Base-by-base conservation (phyloP, 1,140 invertebrate genomes). In the Rhysida immarginata region DNA sequence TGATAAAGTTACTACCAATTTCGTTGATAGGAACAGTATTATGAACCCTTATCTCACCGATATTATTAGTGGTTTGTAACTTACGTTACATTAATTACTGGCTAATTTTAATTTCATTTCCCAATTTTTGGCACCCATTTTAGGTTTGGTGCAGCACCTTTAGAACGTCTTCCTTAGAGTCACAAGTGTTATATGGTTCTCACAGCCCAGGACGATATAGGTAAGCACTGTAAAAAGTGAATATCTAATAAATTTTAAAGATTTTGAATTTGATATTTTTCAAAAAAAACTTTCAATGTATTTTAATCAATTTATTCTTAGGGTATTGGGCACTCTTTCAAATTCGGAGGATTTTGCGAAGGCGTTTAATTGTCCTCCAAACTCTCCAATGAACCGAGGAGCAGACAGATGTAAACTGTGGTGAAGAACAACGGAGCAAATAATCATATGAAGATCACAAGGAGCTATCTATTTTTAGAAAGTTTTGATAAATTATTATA, bases 291-390 rank as follows among this genome's bases (percentile, higher is more conserved):
- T 35, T 8, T 35, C 29, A 35, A 8, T 35, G 5, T 16, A 35
- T 8, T 35, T 35, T 35, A 16, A 35, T 35, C 29, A 35, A 35
- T 35, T 5, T 35, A 35, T 35, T 35, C 16, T 35, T 64, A 69
- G 74, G 52, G 70, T 75, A 13, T 69, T 72, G 54, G 74, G 74
- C 16, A 71, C 74, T 24, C 62, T 75, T 16, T 70, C 68, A 3
- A 76, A 76, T 58, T 70, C 71, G 23, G 60, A 64, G 21, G 65
- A 66, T n/a, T 74, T 74, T 60, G 63, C 69, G 11, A 56, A 63
- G 25, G 68, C 67, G 1, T 74, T 71, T 58, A 65, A 64, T 2
- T 74, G 72, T 54, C 61, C 65, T 5, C 41, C 29, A 0, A 61
- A 58, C 2, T 68, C 65, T 14, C 63, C 62, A 42, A 73, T 73